Evolutionary conservation across 1,140 invertebrate species (phyloP).

Genomic region (Zaprionus nigranus): DNA sequence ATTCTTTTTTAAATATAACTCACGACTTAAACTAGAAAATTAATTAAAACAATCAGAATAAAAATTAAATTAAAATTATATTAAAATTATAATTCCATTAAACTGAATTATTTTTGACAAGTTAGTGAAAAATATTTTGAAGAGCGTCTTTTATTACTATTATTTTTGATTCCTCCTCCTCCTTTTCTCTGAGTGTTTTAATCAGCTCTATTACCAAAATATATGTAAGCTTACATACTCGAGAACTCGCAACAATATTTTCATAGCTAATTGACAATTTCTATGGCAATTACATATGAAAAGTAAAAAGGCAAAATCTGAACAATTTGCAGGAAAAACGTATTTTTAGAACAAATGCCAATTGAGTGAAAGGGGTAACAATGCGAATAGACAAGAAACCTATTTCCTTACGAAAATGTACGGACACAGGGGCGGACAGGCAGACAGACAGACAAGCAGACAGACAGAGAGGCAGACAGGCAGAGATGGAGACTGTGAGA

Average conservation of each 20-base stretch:
- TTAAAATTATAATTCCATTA: not conserved
- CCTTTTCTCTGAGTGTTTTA: constrained; percentile 7
- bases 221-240: not conserved
- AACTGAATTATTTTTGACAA: not conserved
- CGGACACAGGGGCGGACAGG: not conserved
- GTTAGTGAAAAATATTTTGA: not conserved
- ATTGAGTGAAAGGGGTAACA: constrained; percentile 67
- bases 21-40: not conserved
- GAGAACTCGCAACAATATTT: constrained; percentile 51
- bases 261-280: constrained; percentile 71
- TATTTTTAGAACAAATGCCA: constrained; percentile 51
- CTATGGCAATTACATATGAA: constrained; percentile 22
- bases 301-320: constrained; percentile 12
- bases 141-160: too few relatives aligned
- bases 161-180: too few relatives aligned
- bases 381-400: constrained; percentile 19
- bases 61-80: not conserved
- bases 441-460: constrained; percentile 32
- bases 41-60: not conserved
- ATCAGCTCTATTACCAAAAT: not conserved
- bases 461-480: constrained; percentile 17
- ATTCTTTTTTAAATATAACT: not conserved
- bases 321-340: constrained; percentile 43
- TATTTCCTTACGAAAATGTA: constrained; percentile 11
- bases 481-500: not conserved